Evolutionary conservation across 2,888 invertebrate genomes (phyloP), one percentile per base, ranked within the genome.

Genomic region (Scaptomyza cyrtandrae): DNA sequence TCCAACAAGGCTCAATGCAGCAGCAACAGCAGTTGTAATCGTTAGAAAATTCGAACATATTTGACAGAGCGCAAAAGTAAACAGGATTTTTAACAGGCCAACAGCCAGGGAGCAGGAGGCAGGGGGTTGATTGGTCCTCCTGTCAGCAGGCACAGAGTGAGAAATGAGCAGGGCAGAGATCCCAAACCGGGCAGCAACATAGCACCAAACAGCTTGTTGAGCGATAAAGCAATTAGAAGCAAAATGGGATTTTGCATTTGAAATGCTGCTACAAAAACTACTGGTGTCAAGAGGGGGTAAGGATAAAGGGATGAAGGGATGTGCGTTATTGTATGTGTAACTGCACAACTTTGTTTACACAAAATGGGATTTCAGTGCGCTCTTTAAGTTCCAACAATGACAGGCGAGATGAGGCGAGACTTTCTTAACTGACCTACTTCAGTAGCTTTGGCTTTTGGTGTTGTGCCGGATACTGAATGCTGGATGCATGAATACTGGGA

Each of bases 1-100:
- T 57, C 46, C 49, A 63, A 62, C 24, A 39, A 55, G 43, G 56
- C 37, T 3, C 48, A 37, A 19, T 10, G 24, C 39, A 43, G 58
- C 55, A 45, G 48, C 39, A 43, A 56, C 55, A 45, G 48, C 79
- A 78, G 86, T 87, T 88, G 85, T 85, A 85, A 85, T 85, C 86
- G 85, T 86, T 86, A 73, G 71, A 79, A 88, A 90, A 90, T 90
- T 90, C 87, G 87, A 86, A 81, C 90, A 90, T 90, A 91, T 90
- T 90, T 90, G 84, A 76, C 81, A 88, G 78, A 90, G 90, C 76
- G 79, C 82, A 90, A 90, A 90, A 87, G 80, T 81, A 91, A 90
- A 90, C 86, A 91, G 56, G 41, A 58, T 52, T 57, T 56, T 52
- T 52, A 24, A 37, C 35, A 24, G 56, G 53, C 57, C 57, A 45